Percentiles rank a stretch among this genome's conserved stretches.
phyloP scores from a whole-genome alignment of 2,888 invertebrate species.

The Asteroscopus sphinx region DNA sequence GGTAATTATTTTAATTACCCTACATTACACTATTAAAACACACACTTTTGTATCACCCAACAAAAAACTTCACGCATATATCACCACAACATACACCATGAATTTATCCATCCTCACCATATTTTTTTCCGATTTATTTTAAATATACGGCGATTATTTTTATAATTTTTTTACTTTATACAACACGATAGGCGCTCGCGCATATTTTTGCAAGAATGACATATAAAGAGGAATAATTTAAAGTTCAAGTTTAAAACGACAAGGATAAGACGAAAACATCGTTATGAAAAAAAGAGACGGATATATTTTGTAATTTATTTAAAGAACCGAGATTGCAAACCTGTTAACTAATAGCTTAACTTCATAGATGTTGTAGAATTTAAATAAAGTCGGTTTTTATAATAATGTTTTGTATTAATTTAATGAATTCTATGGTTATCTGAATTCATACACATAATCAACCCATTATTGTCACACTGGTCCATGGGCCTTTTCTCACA shows the following conservation, averaged over 20 bases:
- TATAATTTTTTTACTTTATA: no score
- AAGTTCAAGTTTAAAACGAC: constrained; percentile 25
- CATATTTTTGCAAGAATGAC: constrained; percentile 41
- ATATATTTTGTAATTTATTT: constrained; percentile 31
- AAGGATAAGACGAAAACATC: constrained; percentile 30
- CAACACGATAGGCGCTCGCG: constrained; percentile 33
- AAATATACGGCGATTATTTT: not conserved
- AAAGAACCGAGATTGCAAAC: constrained; percentile 30
- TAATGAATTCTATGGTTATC: constrained; percentile 1
- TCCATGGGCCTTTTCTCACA: no score
- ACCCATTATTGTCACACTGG: no score
- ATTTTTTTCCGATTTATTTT: constrained; percentile 20
- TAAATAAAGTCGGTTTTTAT: constrained; percentile 18
- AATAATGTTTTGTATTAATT: constrained; percentile 23
- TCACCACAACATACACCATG: constrained; percentile 13
- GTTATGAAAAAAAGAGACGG: constrained; percentile 41
- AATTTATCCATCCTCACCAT: constrained; percentile 56
- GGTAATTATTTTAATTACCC: constrained; percentile 21
- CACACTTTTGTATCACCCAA: constrained; percentile 24
- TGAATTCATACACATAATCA: no score
- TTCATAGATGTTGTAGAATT: constrained; percentile 29
- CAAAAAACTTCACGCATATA: constrained; percentile 14
- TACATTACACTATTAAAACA: no score
- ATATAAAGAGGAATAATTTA: constrained; percentile 33
- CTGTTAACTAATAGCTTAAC: constrained; percentile 36